Percentiles rank a stretch among this genome's conserved stretches.
These are phyloP conservation scores for Microplitis demolitor DNA, from an alignment of 1,140 invertebrate species.

Conservation along the genomic window DNA sequence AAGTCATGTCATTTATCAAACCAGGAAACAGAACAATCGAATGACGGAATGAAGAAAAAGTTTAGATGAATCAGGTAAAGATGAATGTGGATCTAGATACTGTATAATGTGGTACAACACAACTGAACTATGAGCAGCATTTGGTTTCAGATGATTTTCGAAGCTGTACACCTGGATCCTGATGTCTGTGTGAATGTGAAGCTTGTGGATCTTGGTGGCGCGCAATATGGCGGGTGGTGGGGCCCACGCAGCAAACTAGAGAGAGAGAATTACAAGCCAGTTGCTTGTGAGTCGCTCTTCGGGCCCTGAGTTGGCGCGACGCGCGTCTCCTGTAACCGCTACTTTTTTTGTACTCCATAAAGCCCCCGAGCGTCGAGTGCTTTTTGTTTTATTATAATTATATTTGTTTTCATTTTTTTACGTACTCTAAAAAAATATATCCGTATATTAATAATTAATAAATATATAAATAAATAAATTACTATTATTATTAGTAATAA, in stretches of 20 bases:
- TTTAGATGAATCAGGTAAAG: too few species aligned
- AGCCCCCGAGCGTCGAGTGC: neutral
- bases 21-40: too few species aligned
- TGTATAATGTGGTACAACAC: too few species aligned
- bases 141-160: too few species aligned
- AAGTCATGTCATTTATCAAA: too few species aligned
- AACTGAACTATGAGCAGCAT: too few species aligned
- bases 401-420: neutral
- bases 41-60: too few species aligned
- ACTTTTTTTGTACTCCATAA: neutral
- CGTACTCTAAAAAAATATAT: neutral
- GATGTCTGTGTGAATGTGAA: too few species aligned
- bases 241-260: slow-evolving; percentile 40
- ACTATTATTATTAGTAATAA: too few species aligned
- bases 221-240: slow-evolving; percentile 52
- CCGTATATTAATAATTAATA: neutral
- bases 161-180: too few species aligned
- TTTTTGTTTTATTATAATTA: neutral
- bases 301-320: slow-evolving; percentile 50
- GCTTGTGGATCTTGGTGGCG: neutral
- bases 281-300: slow-evolving; percentile 51
- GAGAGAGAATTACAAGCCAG: slow-evolving; percentile 26
- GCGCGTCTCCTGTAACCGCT: slow-evolving; percentile 33
- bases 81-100: too few species aligned
- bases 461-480: neutral